Evolutionary conservation across 2,113 vertebrate genomes (phyloP), one percentile per base, ranked within the genome.

Genomic region (Paradoxurus hermaphroditus): DNA sequence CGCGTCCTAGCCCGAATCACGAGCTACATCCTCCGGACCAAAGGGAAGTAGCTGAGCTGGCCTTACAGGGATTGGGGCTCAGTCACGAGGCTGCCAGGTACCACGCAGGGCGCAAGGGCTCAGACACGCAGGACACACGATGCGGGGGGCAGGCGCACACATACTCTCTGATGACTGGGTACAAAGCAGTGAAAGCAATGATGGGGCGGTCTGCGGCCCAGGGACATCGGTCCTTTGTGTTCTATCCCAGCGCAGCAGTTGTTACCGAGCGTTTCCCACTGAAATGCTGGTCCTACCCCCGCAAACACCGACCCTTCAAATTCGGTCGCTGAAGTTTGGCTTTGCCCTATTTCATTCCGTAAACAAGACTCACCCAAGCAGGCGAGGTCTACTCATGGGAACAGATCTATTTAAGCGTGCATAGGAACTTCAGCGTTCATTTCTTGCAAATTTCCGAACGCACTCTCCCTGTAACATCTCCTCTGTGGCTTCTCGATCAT

Each of bases 1-100:
- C 0, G 56, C 67, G 9, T 18, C 1, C 0, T 9, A 62, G 29
- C 44, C 0, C n/a, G 65, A 70, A 25, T 29, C 41, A 6, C 1
- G 4, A 27, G 29, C n/a, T 16, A 31, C 44, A 29, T 41, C 36
- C 0, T 11, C 11, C 89, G 34, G 0, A 2, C 75, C 39, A 13
- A 44, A 82, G 87, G 16, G 86, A 0, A 16, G 36, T 27, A 79
- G 6, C 6, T 5, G 36, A 19, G 1, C 39, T 79, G 39, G 41
- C 85, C 56, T 14, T 10, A 11, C 23, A 3, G 0, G 1, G 39
- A 41, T 34, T 1, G 1, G 0, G 59, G 23, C 12, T 9, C 2
- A 1, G 85, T 18, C 31, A 5, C 19, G 5, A 1, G 36, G n/a
- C 46, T 19, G 44, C 34, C 6, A 1, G 77, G 18, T 9, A 34